Evolutionary conservation across 2,888 invertebrate species (phyloP).

Genomic region (Timema cristinae): DNA sequence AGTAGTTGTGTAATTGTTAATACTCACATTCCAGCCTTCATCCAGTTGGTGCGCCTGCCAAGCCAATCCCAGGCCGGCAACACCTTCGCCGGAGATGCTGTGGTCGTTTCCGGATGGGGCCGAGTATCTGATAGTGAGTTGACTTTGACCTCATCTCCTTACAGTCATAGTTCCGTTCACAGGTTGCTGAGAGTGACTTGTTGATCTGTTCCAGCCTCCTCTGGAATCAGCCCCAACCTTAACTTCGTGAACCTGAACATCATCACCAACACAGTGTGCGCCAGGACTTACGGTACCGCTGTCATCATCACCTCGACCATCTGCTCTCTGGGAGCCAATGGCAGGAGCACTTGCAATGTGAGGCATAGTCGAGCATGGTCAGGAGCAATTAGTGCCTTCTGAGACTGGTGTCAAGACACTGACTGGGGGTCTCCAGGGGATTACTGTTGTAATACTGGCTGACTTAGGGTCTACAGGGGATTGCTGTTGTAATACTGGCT

Average conservation of each 20-base stretch:
- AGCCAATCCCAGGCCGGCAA: neutral
- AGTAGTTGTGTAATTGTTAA: too few species aligned
- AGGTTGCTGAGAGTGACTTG: neutral
- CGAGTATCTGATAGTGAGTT: neutral
- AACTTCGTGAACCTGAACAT: conserved; percentile 36
- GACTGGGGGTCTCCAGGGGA: too few species aligned
- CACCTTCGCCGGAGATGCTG: neutral
- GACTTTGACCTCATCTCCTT: neutral
- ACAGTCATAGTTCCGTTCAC: neutral
- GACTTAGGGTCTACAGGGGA: too few species aligned
- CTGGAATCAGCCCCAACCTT: conserved; percentile 26
- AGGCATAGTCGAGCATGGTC: neutral
- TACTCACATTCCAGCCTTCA: neutral
- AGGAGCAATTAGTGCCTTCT: too few species aligned
- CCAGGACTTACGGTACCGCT: conserved; percentile 31
- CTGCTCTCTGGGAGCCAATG: conserved; percentile 29
- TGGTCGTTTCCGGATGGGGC: neutral
- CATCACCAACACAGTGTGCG: conserved; percentile 38
- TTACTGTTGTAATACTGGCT: too few species aligned
- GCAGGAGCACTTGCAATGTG: conserved; percentile 2
- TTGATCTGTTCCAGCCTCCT: conserved; percentile 25
- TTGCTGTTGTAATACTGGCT: too few species aligned
- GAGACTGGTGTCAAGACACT: too few species aligned
- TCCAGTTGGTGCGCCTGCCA: neutral
- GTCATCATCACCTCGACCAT: conserved; percentile 34